phyloP scores from a whole-genome alignment of 2,113 vertebrate species.

The Narcine bancroftii region DNA sequence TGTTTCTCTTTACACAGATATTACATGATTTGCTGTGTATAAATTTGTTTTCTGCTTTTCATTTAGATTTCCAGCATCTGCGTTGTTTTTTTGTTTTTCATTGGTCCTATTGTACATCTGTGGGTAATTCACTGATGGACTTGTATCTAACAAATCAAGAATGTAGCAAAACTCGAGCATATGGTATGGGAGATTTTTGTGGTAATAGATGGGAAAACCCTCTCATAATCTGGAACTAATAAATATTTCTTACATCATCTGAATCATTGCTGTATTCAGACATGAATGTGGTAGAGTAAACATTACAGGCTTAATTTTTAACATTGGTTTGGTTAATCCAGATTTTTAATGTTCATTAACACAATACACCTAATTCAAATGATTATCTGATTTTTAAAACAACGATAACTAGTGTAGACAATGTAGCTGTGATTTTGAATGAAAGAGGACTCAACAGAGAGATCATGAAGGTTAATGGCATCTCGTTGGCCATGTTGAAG shows the following conservation, averaged over 20 bases:
- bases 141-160: background rate
- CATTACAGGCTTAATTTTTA: background rate
- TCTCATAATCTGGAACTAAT: background rate
- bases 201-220: background rate
- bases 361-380: background rate
- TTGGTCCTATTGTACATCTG: background rate
- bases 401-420: background rate
- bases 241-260: background rate
- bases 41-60: too few species aligned
- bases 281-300: background rate
- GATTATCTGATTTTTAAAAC: background rate
- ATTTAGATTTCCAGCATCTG: too few species aligned
- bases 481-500: too few species aligned
- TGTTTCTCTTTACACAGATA: too few species aligned
- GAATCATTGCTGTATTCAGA: background rate
- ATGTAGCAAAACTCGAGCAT: background rate
- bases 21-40: too few species aligned
- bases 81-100: too few species aligned
- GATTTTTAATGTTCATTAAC: background rate
- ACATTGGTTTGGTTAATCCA: background rate
- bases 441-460: background rate
- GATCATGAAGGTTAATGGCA: background rate
- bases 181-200: background rate
- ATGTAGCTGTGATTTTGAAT: background rate
- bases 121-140: background rate